Evolutionary conservation across 2,113 vertebrate genomes (phyloP).

Genomic region (Bufo bufo): DNA sequence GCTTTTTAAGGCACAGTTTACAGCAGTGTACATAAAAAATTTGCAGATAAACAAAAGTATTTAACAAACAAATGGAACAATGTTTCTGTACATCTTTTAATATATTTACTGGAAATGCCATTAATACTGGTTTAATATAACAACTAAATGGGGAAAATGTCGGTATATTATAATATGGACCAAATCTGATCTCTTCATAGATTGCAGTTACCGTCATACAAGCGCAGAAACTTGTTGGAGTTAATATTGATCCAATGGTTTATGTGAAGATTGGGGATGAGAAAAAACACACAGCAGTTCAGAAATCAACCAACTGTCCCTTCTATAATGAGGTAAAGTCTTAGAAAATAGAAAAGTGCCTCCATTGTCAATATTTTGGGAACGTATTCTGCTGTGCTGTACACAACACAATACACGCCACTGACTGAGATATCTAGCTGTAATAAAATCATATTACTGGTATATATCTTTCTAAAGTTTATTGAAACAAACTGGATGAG

Average conservation of each 20-base stretch:
- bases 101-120: not conserved
- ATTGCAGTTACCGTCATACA: conserved; percentile 88
- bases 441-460: no score
- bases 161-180: not conserved
- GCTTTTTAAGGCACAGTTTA: no score
- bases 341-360: not conserved
- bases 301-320: conserved; percentile 87
- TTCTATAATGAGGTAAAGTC: conserved; percentile 82
- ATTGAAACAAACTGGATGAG: no score
- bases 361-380: no score
- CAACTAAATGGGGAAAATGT: not conserved
- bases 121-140: not conserved
- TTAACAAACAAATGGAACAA: not conserved
- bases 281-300: conserved; percentile 79
- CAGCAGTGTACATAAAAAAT: no score
- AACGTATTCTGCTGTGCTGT: not conserved
- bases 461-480: no score
- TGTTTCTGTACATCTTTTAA: not conserved
- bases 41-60: no score
- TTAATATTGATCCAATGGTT: conserved; percentile 92
- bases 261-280: conserved; percentile 82
- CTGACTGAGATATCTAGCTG: no score
- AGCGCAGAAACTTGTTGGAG: conserved; percentile 90
- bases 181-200: conserved; percentile 64
- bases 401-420: not conserved